These are phyloP conservation scores for Copidosoma aretas DNA, from an alignment of 2,888 invertebrate species.

Conservation along the genomic window DNA sequence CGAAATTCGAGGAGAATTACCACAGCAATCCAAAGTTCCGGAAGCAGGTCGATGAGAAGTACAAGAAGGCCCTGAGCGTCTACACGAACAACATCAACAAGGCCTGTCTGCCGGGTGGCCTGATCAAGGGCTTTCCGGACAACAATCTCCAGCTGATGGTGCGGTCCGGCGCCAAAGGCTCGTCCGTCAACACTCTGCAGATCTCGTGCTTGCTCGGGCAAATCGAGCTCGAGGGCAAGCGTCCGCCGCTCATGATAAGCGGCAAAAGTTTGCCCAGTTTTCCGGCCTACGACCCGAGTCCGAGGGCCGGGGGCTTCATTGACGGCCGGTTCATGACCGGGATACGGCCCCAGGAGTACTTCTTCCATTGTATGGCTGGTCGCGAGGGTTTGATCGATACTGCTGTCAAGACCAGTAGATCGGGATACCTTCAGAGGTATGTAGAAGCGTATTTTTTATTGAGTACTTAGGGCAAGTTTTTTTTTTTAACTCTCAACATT, in stretches of 20 bases:
- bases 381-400: conserved; percentile 99
- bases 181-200: conserved; percentile 96
- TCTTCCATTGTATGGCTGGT: conserved; percentile 99
- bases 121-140: conserved; percentile 85
- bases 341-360: conserved; percentile 97
- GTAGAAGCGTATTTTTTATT: neutral
- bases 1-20: conserved; percentile 75
- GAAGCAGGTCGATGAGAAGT: conserved; percentile 81
- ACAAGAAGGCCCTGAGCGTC: conserved; percentile 79
- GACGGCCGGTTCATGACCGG: conserved; percentile 97
- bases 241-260: conserved; percentile 94
- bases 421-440: conserved; percentile 80
- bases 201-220: conserved; percentile 98
- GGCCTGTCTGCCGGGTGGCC: conserved; percentile 82
- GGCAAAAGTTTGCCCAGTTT: conserved; percentile 94
- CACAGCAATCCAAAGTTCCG: conserved; percentile 78
- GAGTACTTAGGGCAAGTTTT: neutral
- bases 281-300: conserved; percentile 82
- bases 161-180: conserved; percentile 98
- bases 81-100: conserved; percentile 91
- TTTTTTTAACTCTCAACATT: conserved; percentile 63
- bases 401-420: conserved; percentile 98
- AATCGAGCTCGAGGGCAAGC: conserved; percentile 96
- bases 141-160: conserved; percentile 99
- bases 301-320: conserved; percentile 95